Percentiles rank a stretch among this genome's conserved stretches.
These are phyloP conservation scores for Pipra filicauda DNA, from an alignment of 2,113 vertebrate genomes.

Conservation along the genomic window DNA sequence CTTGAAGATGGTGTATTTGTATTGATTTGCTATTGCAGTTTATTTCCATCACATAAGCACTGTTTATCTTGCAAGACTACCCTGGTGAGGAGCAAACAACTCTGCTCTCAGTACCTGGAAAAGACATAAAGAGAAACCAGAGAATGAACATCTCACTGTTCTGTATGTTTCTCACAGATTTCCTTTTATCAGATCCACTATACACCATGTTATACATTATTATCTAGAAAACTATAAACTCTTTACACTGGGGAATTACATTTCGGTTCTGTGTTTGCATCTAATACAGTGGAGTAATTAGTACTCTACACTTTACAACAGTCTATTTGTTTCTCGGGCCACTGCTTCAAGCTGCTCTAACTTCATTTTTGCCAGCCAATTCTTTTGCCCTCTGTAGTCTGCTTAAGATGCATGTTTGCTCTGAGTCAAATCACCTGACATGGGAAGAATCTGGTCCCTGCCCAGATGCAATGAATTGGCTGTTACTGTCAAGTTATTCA, in stretches of 20 bases:
- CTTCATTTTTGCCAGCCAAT: background rate
- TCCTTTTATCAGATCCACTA: background rate
- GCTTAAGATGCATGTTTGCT: background rate
- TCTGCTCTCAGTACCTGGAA: background rate
- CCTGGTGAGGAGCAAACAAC: background rate
- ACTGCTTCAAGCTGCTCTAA: background rate
- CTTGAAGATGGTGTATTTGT: background rate
- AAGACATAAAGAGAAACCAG: background rate
- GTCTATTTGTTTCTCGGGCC: background rate
- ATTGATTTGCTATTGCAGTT: background rate
- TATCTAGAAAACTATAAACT: background rate
- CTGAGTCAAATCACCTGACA: background rate
- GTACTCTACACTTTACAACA: background rate
- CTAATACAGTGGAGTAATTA: background rate
- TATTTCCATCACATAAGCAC: background rate
- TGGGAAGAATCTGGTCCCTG: background rate
- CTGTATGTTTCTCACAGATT: background rate
- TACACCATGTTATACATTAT: background rate
- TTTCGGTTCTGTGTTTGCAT: background rate
- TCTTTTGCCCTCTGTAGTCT: background rate
- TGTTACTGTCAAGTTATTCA: conserved; percentile 10
- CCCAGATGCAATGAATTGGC: background rate
- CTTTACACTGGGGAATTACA: background rate
- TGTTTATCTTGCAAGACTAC: background rate
- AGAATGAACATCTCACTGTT: background rate